These are phyloP conservation scores for Andinoacara biseriatus DNA, from an alignment of 2,113 vertebrate genomes.

Conservation along the genomic window DNA sequence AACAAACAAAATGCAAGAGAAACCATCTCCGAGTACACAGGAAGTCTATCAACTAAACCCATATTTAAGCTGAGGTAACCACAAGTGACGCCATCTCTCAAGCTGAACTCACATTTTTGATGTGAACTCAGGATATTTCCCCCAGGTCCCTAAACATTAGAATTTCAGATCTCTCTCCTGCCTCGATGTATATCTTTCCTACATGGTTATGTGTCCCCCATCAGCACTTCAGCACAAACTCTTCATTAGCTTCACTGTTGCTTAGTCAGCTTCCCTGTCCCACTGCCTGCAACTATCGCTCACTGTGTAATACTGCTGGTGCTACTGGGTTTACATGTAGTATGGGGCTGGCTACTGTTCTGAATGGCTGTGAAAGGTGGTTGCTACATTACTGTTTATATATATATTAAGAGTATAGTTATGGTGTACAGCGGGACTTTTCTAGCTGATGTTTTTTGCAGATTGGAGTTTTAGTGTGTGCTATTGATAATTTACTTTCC, in stretches of 20 bases:
- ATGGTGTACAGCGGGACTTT: neutral
- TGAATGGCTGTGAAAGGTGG: slow-evolving; percentile 51
- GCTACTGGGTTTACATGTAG: slow-evolving; percentile 40
- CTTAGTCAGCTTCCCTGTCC: slow-evolving; percentile 67
- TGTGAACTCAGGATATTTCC: slow-evolving; percentile 49
- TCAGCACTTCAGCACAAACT: slow-evolving; percentile 43
- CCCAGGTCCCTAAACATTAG: slow-evolving; percentile 19
- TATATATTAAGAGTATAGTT: neutral
- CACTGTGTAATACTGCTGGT: slow-evolving; percentile 52
- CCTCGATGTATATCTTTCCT: slow-evolving; percentile 58
- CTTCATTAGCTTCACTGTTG: slow-evolving; percentile 67
- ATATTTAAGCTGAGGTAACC: slow-evolving; percentile 3
- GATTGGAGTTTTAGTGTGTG: slow-evolving; percentile 52
- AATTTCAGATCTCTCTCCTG: slow-evolving; percentile 29
- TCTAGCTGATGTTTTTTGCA: slow-evolving; percentile 15
- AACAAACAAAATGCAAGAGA: slow-evolving; percentile 13
- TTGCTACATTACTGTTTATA: slow-evolving; percentile 15
- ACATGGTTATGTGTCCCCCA: slow-evolving; percentile 64
- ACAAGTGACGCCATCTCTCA: neutral
- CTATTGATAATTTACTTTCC: neutral
- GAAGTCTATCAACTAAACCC: neutral
- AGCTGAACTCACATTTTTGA: slow-evolving; percentile 29
- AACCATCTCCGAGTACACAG: slow-evolving; percentile 9
- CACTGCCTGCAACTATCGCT: slow-evolving; percentile 57
- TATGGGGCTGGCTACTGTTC: slow-evolving; percentile 43